These are phyloP conservation scores for Drosophila parvula DNA, from an alignment of 1,140 invertebrate genomes.

Conservation along the genomic window DNA sequence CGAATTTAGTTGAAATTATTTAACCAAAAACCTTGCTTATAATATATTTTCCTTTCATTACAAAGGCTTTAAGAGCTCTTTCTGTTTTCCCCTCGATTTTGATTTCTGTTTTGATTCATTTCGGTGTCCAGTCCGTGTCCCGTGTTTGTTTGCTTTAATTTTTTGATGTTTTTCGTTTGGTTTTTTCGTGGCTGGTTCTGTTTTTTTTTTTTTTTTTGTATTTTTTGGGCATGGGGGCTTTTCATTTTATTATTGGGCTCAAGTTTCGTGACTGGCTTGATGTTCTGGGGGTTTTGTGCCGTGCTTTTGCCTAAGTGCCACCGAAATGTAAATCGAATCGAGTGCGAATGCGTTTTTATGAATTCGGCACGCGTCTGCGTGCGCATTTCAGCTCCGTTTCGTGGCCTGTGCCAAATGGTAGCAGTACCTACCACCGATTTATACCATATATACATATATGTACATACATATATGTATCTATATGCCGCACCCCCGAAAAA, in stretches of 20 bases:
- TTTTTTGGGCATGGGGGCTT: conserved; percentile 9
- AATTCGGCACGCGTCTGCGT: conserved; percentile 80
- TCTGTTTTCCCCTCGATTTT: too few species aligned
- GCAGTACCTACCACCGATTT: conserved; percentile 9
- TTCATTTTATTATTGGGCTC: conserved; percentile 64
- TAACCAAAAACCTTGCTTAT: too few species aligned
- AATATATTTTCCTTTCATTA: too few species aligned
- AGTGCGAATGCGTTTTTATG: conserved; percentile 73
- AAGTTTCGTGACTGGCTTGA: conserved; percentile 63
- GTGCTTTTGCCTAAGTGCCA: conserved; percentile 58
- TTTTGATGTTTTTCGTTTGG: background rate
- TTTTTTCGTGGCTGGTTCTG: background rate
- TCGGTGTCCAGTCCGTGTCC: too few species aligned
- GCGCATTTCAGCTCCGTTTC: conserved; percentile 61
- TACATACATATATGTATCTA: background rate
- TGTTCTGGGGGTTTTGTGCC: conserved; percentile 42
- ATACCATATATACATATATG: background rate
- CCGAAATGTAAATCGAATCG: conserved; percentile 76
- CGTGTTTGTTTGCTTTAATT: too few species aligned
- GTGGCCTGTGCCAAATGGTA: conserved; percentile 23
- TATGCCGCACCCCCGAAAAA: conserved; percentile 25
- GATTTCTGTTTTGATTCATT: too few species aligned
- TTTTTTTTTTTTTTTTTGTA: conserved; percentile 11
- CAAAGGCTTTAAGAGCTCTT: too few species aligned
- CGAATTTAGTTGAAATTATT: too few species aligned